phyloP scores from a whole-genome alignment of 2,113 vertebrate genomes.

The Clarias magur region DNA sequence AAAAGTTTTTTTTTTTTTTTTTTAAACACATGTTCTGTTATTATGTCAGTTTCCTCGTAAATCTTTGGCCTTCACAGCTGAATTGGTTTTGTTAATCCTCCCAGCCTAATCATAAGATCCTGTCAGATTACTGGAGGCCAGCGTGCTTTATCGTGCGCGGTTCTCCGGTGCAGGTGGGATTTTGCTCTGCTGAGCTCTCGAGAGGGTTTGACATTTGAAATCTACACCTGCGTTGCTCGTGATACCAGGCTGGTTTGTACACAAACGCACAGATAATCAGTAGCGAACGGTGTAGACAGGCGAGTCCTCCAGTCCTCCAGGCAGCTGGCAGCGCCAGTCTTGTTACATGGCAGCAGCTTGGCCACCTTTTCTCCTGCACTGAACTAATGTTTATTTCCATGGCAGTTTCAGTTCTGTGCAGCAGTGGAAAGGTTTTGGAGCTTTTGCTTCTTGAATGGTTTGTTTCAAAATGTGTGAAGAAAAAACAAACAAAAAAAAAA shows the following conservation, averaged over 20 bases:
- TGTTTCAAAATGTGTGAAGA: conserved; percentile 52
- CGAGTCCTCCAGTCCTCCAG: background rate
- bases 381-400: conserved; percentile 58
- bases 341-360: conserved; percentile 28
- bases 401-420: conserved; percentile 51
- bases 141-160: conserved; percentile 32
- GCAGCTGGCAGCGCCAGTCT: conserved; percentile 12
- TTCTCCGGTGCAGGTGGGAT: conserved; percentile 16
- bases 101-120: background rate
- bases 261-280: conserved; percentile 42
- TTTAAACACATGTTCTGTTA: background rate
- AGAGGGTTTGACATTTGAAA: conserved; percentile 46
- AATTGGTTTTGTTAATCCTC: background rate
- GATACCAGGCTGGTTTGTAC: conserved; percentile 16
- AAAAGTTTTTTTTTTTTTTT: background rate
- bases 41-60: background rate
- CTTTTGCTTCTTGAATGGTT: conserved; percentile 40
- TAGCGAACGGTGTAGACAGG: conserved; percentile 24
- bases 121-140: background rate
- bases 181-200: background rate
- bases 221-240: background rate
- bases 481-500: conserved; percentile 14
- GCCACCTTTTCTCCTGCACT: conserved; percentile 21
- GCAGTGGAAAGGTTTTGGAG: conserved; percentile 36
- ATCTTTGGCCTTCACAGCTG: background rate